phyloP scores from a whole-genome alignment of 2,888 invertebrate genomes.

The Phengaris arion region DNA sequence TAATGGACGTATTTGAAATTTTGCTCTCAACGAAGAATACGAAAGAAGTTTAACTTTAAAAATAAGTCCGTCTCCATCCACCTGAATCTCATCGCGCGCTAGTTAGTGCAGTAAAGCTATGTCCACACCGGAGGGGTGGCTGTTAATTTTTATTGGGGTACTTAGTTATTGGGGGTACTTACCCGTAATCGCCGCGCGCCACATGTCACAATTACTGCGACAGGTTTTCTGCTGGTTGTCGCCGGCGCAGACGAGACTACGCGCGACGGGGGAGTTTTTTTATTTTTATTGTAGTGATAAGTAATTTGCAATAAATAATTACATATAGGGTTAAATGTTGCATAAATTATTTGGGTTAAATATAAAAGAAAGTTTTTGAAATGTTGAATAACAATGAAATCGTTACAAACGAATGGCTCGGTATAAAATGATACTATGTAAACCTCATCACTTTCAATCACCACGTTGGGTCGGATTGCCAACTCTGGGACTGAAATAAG shows the following conservation, averaged over 20 bases:
- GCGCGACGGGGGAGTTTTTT: background rate
- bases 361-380: too few relatives aligned
- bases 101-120: constrained; percentile 30
- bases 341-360: too few relatives aligned
- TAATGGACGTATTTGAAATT: too few relatives aligned
- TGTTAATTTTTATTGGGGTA: constrained; percentile 34
- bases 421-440: background rate
- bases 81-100: constrained; percentile 5
- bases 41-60: too few relatives aligned
- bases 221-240: constrained; percentile 38
- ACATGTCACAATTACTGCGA: constrained; percentile 36
- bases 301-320: constrained; percentile 2
- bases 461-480: too few relatives aligned
- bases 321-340: background rate
- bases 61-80: constrained; percentile 32
- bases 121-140: constrained; percentile 12
- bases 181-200: constrained; percentile 32
- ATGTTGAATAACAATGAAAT: too few relatives aligned
- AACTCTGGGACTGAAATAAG: background rate
- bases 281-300: background rate
- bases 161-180: constrained; percentile 30
- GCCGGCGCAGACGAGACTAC: constrained; percentile 6
- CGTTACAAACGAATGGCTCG: background rate
- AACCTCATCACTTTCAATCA: too few relatives aligned
- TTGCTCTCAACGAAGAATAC: too few relatives aligned